A percentile compares a stretch with the other conserved stretches of the same genome.
These are phyloP conservation scores for Aplidium turbinatum DNA, from an alignment of 23 tunicate genomes.

Conservation along the genomic window DNA sequence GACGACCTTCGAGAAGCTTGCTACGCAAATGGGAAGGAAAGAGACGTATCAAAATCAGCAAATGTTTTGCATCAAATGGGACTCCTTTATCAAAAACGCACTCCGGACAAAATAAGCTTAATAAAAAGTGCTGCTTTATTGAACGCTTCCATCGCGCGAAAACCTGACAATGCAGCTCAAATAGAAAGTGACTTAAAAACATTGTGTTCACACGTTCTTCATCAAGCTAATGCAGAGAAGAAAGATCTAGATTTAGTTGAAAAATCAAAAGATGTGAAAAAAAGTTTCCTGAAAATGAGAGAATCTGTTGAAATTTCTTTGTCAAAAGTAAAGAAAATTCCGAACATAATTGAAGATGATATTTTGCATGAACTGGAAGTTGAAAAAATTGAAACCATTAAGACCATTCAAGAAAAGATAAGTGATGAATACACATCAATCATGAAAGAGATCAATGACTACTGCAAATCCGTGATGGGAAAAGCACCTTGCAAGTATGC, in stretches of 20 bases:
- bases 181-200: background rate
- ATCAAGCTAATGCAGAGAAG: conserved; percentile 1
- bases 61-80: too few relatives aligned
- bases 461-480: conserved; percentile 12
- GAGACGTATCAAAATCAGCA: too few relatives aligned
- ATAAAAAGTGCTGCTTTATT: conserved; percentile 13
- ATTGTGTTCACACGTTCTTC: background rate
- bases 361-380: background rate
- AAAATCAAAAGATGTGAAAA: background rate
- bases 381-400: background rate
- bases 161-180: background rate
- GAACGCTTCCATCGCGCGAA: conserved; percentile 2
- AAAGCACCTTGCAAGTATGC: conserved; percentile 6
- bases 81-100: too few relatives aligned
- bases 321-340: background rate
- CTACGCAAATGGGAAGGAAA: too few relatives aligned
- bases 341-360: background rate
- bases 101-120: background rate
- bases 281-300: background rate
- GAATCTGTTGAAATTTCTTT: background rate
- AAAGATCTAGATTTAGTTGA: background rate
- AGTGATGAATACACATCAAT: conserved; percentile 1
- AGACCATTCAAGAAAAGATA: background rate
- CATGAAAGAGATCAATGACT: background rate
- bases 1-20: too few relatives aligned